Conservation (phyloP, 2,113 vertebrate species). For the Vidua chalybeata region DNA sequence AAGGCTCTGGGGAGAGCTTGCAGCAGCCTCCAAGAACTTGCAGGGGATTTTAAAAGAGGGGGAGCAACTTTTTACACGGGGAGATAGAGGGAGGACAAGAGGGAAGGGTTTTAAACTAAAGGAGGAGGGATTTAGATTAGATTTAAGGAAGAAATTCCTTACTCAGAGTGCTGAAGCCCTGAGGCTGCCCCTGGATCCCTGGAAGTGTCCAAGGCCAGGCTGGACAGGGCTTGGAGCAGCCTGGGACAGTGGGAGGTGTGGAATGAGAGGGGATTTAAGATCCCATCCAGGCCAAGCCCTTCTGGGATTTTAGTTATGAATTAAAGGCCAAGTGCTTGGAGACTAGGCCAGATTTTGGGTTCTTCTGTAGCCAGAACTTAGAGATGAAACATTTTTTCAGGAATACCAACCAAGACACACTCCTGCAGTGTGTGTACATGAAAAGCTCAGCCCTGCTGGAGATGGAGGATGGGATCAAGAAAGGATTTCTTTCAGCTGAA, state of each 20-base stretch:
- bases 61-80: background rate
- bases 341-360: background rate
- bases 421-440: background rate
- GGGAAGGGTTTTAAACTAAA: background rate
- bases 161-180: accelerated
- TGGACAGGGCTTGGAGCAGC: background rate
- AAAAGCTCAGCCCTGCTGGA: background rate
- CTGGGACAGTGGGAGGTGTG: background rate
- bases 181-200: background rate
- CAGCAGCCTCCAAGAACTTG: accelerated
- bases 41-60: background rate
- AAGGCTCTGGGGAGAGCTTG: background rate
- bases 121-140: background rate
- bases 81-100: background rate
- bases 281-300: background rate
- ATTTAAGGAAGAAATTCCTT: background rate
- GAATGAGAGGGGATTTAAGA: background rate
- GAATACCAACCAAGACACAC: background rate
- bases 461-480: background rate
- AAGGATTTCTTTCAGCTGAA: background rate
- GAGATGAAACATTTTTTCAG: background rate
- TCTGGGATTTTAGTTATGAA: background rate
- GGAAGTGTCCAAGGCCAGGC: background rate
- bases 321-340: background rate
- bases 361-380: background rate